Evolutionary conservation across 2,888 invertebrate genomes (phyloP), one percentile per base, ranked within the genome.

Genomic region (Osmoderma eremita): DNA sequence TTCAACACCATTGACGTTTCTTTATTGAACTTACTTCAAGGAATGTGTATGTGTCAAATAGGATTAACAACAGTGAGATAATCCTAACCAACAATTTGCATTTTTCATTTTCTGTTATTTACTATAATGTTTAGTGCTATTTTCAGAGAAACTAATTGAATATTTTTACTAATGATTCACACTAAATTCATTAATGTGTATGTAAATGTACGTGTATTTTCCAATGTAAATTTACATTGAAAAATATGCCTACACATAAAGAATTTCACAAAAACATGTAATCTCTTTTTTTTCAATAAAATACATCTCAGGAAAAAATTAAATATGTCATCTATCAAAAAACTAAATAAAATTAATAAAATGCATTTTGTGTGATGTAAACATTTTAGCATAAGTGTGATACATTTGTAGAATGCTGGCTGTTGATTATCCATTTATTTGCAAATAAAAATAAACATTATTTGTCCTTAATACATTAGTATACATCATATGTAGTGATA

Each of bases 191-290:
- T n/a, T 36, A 10, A n/a, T 10, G 36, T 10, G 10, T 36, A 36
- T 10, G 10, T 10, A 36, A 36, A 36, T 36, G 36, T 6, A 36
- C 10, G 10, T 36, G 4, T 36, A 36, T 36, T 36, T 6, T 36
- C 36, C 36, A 36, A 4, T 36, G 36, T 10, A 36, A 36, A 41
- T 41, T 41, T 10, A 13, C 12, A 42, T 10, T 15, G 10, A 8
- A 42, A 45, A 18, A 15, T 45, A 18, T 45, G 17, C 6, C 36
- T 38, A 1, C 17, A 10, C 10, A 18, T 17, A 36, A 53, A 36
- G 38, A 17, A 53, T 53, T 53, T 53, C 53, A 38, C 38, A 53
- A 53, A 53, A 38, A 36, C 12, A 36, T 17, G 38, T 12, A 53
- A 53, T 12, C 0, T 12, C 36, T 3, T 36, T 6, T 8, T 30